Evolutionary conservation across 2,888 invertebrate genomes (phyloP), one percentile per base, ranked within the genome.

Genomic region (Acheta domesticus): DNA sequence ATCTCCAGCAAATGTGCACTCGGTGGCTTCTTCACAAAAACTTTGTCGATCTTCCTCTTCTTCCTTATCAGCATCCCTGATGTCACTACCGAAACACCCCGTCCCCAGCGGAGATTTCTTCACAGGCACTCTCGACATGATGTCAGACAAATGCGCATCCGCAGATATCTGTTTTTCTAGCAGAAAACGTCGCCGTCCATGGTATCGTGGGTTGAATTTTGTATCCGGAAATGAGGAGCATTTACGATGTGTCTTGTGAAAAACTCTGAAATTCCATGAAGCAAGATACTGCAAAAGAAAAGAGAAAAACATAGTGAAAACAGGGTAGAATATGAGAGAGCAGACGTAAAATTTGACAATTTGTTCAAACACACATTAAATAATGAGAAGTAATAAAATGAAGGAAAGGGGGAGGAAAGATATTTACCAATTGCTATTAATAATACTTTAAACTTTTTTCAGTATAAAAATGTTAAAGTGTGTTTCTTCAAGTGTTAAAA

Each of bases 171-270:
- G 80, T 23, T 79, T 81, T 11, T 48, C 12, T 12, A 78, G 75
- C 20, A 16, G 73, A 20, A 74, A 75, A 76, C 74, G 79, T 12
- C 21, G 23, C 12, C 48, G 79, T 49, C 78, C 79, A 19, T 23
- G 49, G 12, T 78, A 79, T 77, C 80, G 80, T 21, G 76, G 16
- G 36, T 77, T 79, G 75, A 80, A 82, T 76, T 83, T 80, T 19
- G 83, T 81, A 81, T 88, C 88, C n/a, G 90, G 90, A 82, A 89
- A 89, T 49, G 90, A 90, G 4, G 90, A 89, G 84, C 90, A 90
- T 50, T 91, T 87, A 82, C 88, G 86, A 80, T 90, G 89, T 79
- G 87, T 85, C 83, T 88, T 89, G 79, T 87, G 87, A 80, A 86
- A 87, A 78, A 85, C 84, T 81, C 84, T 81, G 74, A 84, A 84